A percentile compares a stretch with the other conserved stretches of the same genome.
These are phyloP conservation scores for Sinocyclocheilus grahami DNA, from an alignment of 2,113 vertebrate genomes.

Conservation along the genomic window DNA sequence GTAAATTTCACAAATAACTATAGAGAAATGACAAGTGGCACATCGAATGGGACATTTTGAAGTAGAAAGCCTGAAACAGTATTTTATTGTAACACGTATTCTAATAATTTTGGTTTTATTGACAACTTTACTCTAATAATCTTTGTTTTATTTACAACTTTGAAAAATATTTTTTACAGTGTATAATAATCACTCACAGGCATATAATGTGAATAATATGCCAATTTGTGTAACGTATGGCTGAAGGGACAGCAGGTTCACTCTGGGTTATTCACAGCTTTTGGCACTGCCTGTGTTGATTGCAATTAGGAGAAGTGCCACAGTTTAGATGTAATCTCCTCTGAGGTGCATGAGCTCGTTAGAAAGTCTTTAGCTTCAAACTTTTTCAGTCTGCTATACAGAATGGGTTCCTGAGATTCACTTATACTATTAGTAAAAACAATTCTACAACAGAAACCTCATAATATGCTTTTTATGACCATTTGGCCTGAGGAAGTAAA, in stretches of 20 bases:
- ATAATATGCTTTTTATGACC: not conserved
- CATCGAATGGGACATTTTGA: too few species aligned
- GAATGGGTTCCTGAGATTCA: not conserved
- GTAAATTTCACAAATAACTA: too few species aligned
- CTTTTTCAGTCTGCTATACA: not conserved
- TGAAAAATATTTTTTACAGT: too few species aligned
- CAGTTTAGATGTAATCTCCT: slow-evolving; percentile 74
- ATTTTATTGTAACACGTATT: too few species aligned
- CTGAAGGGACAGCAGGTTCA: slow-evolving; percentile 62
- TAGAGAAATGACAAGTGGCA: too few species aligned
- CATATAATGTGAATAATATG: slow-evolving; percentile 33
- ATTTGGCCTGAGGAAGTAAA: not conserved
- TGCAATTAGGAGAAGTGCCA: slow-evolving; percentile 77
- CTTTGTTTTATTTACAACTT: too few species aligned
- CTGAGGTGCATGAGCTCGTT: slow-evolving; percentile 62
- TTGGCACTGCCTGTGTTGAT: slow-evolving; percentile 69
- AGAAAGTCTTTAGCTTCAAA: slow-evolving; percentile 34
- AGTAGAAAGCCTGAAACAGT: too few species aligned
- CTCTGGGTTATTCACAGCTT: slow-evolving; percentile 65
- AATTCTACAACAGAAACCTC: not conserved
- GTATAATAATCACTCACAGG: not conserved
- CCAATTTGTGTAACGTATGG: not conserved
- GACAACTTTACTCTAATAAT: too few species aligned
- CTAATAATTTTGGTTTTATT: too few species aligned
- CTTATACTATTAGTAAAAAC: not conserved